These are phyloP conservation scores for Lucinisca nassula DNA, from an alignment of 2,888 invertebrate genomes.

Conservation along the genomic window DNA sequence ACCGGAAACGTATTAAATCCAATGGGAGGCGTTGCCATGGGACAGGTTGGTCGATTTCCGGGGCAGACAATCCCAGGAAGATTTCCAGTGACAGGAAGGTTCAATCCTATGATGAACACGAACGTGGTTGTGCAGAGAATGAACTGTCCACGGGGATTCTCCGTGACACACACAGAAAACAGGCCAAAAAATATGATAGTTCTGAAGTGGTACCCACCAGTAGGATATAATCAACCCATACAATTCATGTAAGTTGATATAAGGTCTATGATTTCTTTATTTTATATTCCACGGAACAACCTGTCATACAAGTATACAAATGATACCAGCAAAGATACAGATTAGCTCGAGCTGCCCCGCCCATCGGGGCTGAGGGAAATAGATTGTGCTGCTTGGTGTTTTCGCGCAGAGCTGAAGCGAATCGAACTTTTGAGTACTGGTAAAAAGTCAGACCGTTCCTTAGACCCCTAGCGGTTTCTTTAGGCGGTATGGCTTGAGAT, in stretches of 20 bases:
- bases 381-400: too few species aligned
- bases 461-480: too few species aligned
- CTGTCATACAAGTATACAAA: too few species aligned
- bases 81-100: not conserved
- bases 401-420: too few species aligned
- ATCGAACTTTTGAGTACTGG: too few species aligned
- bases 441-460: too few species aligned
- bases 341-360: too few species aligned
- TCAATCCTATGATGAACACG: not conserved
- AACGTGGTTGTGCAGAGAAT: conserved; percentile 63
- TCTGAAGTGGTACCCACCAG: conserved; percentile 64
- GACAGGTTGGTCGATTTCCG: conserved; percentile 30
- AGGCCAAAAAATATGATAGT: conserved; percentile 48
- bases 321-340: too few species aligned
- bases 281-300: too few species aligned
- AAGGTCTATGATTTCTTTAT: not conserved
- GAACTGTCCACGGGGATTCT: conserved; percentile 55
- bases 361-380: too few species aligned
- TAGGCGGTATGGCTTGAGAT: too few species aligned
- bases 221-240: conserved; percentile 59
- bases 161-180: conserved; percentile 66
- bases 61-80: conserved; percentile 5
- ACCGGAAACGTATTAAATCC: not conserved
- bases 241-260: conserved; percentile 66
- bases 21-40: not conserved